These are phyloP conservation scores for Odontamblyopus rebecca DNA, from an alignment of 2,797 vertebrate species.

Conservation along the genomic window DNA sequence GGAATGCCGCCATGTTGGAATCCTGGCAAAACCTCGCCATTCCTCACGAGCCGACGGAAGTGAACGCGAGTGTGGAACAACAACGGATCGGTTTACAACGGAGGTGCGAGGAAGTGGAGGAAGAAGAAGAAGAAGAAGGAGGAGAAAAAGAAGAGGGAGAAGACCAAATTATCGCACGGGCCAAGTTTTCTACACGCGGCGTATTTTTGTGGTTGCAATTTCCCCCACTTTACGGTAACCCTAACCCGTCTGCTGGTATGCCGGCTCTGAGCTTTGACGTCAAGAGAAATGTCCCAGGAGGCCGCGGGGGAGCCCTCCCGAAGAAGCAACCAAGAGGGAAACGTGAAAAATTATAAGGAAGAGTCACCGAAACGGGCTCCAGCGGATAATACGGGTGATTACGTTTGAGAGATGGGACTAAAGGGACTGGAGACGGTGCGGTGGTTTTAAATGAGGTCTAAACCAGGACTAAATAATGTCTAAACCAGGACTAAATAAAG, in stretches of 20 bases:
- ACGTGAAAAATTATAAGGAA: slow-evolving; percentile 22
- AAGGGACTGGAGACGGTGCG: too few relatives aligned
- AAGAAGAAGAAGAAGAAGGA: too few relatives aligned
- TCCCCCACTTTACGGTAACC: slow-evolving; percentile 67
- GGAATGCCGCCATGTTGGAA: background rate
- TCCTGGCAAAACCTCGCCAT: background rate
- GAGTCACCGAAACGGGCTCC: background rate
- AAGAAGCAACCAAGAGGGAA: slow-evolving; percentile 23
- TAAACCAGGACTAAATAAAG: background rate
- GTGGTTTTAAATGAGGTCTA: background rate
- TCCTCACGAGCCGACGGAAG: background rate
- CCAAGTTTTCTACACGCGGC: slow-evolving; percentile 44
- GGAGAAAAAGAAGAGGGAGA: background rate
- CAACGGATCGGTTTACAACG: background rate
- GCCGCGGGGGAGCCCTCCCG: slow-evolving; percentile 60
- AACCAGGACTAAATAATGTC: background rate
- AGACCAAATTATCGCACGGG: slow-evolving; percentile 34
- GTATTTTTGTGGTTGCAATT: slow-evolving; percentile 66
- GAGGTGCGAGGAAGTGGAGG: too few relatives aligned
- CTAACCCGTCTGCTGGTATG: slow-evolving; percentile 58
- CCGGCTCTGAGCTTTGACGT: slow-evolving; percentile 75
- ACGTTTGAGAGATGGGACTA: background rate
- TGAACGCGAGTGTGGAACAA: slow-evolving; percentile 12
- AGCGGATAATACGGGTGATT: background rate
- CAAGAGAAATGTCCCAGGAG: slow-evolving; percentile 70